These are phyloP conservation scores for Periphyllus acericola DNA, from an alignment of 2,888 invertebrate species.

Conservation along the genomic window DNA sequence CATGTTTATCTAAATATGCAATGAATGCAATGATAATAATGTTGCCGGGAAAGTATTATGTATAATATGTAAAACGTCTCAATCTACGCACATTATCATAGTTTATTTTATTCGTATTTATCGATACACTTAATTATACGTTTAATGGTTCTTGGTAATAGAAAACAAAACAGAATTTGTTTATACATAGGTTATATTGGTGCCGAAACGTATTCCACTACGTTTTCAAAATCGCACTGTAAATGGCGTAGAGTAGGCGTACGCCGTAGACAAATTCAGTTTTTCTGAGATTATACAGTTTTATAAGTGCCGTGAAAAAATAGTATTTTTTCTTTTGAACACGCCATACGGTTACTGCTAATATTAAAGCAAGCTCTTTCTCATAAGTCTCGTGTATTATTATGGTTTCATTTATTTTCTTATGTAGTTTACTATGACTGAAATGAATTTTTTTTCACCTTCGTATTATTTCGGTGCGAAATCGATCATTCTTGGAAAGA, in stretches of 20 bases:
- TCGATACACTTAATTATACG: neutral
- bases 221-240: neutral
- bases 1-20: no score
- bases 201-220: neutral
- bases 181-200: neutral
- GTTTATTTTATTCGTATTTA: neutral
- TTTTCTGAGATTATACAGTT: neutral
- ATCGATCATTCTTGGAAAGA: constrained; percentile 22
- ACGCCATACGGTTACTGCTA: neutral
- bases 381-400: neutral
- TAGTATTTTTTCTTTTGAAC: neutral
- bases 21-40: no score
- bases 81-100: neutral
- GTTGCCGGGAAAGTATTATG: no score
- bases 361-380: neutral
- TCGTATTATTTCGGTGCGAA: neutral
- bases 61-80: neutral
- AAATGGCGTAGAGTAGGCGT: no score
- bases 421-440: neutral
- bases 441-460: neutral
- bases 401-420: neutral
- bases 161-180: neutral
- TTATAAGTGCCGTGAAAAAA: neutral
- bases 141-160: neutral
- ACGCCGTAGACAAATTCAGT: neutral